Evolutionary conservation across 2,113 vertebrate genomes (phyloP), one percentile per base, ranked within the genome.

Genomic region (Anhinga rufa): DNA sequence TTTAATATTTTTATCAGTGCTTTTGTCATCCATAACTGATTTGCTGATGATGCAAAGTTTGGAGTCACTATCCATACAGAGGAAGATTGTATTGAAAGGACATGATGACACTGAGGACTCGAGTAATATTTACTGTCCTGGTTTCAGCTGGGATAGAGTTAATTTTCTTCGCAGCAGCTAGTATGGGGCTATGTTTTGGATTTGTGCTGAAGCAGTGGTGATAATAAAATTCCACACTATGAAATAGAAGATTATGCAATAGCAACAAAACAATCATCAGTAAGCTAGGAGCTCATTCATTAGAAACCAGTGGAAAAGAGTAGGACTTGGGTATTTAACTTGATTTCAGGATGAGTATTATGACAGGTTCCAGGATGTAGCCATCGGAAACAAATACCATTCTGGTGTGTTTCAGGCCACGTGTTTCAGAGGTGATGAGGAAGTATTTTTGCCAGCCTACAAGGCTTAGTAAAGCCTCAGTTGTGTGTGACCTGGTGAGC

Each of bases 21-120:
- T 90, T 83, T 66, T 71, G 52, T 8, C 46, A 74, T 46, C n/a
- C 42, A 34, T 28, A 74, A 26, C 28, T 19, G 58, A 40, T 57
- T 75, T 81, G 42, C 42, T 84, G 25, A 36, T 34, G 18, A 31
- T 44, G 17, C 20, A 40, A 49, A 44, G 12, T 66, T 42, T 86
- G 42, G 36, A 71, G 42, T 81, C 0, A 0, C 13, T 25, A 52
- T 52, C 18, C 17, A 49, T 29, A 21, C 8, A 52, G 62, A 81
- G 13, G 26, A 84, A 77, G 25, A 51, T 20, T 54, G 31, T 62
- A 48, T 38, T 52, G 34, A 66, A 77, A 81, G 28, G 38, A 40
- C 9, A 14, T 20, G 22, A 24, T 70, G 64, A 46, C 55, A 51
- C 11, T 54, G 61, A 82, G n/a, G 48, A 76, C 36, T 71, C 1